Conservation (phyloP, 2,113 vertebrate genomes). For the Burhinus oedicnemus region DNA sequence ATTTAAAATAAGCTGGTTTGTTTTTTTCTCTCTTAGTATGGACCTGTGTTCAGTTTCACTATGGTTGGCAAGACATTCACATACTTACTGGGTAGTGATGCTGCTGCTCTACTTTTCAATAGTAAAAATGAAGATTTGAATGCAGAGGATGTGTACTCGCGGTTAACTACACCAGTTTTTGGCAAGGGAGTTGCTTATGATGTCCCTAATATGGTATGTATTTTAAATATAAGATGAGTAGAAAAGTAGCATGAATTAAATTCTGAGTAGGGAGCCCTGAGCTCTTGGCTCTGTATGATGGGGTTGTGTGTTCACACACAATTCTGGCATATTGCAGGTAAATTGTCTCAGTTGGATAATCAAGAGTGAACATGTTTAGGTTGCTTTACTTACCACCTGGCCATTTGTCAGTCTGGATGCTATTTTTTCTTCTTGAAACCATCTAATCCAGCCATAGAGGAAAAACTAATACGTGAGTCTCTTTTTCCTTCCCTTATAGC, state of each 20-base stretch:
- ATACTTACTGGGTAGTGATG: conserved; percentile 94
- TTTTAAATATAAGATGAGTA: not conserved
- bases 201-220: conserved; percentile 88
- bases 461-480: not conserved
- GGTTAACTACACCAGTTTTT: conserved; percentile 93
- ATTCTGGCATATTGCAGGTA: not conserved
- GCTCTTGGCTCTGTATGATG: not conserved
- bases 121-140: conserved; percentile 97
- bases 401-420: not conserved
- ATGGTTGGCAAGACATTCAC: conserved; percentile 98
- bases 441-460: not conserved
- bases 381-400: not conserved
- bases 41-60: conserved; percentile 96
- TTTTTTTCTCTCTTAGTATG: conserved; percentile 81
- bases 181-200: conserved; percentile 97
- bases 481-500: not conserved
- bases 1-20: not conserved
- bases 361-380: not conserved
- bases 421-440: not conserved
- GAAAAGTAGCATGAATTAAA: not conserved
- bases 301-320: fast-evolving
- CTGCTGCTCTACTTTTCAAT: conserved; percentile 92
- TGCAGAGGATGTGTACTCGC: conserved; percentile 94
- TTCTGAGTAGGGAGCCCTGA: not conserved
- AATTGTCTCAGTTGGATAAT: not conserved